Evolutionary conservation across 1,140 invertebrate genomes (phyloP), one percentile per base, ranked within the genome.

Genomic region (Aphis gossypii): DNA sequence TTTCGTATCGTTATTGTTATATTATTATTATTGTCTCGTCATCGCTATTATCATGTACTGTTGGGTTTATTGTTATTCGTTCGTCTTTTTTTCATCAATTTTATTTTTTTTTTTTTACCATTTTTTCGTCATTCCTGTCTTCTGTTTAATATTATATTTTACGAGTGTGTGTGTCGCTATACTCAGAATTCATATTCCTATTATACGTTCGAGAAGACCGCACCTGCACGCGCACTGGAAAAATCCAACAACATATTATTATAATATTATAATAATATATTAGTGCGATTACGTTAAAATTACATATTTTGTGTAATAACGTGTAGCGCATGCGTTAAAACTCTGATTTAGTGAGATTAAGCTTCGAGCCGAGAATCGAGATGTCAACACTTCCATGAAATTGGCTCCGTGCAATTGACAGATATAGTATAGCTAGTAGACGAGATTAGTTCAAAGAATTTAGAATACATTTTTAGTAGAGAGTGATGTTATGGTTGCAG

Each of bases 1-100:
- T 18, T n/a, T 76, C 60, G 60, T 76, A 76, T 76, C n/a, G 60
- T 76, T 76, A 76, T 76, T 35, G 60, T 76, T 76, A 76, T 76
- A 76, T 76, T 68, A 76, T 68, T 68, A 9, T 76, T 76, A 30
- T 25, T 25, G 8, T 76, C 60, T 68, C 30, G 56, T 60, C 56
- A 60, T 60, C 56, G 56, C 60, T 30, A 4, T n/a, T n/a, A 18
- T 18, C 14, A 4, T 21, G 30, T 76, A n/a, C 60, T 51, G 14
- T 30, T 1, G 30, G 30, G 60, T 18, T 76, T 76, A 76, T 76
- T 76, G 60, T 76, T 18, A 76, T 76, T 76, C 60, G 60, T n/a
- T 76, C n/a, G 60, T n/a, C 60, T 76, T n/a, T 76, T 68, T 21
- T 76, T 76, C 60, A 76, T n/a, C 60, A 35, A 35, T 76, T 76